Evolutionary conservation across 2,113 vertebrate genomes (phyloP).

Genomic region (Rhombomys opimus): DNA sequence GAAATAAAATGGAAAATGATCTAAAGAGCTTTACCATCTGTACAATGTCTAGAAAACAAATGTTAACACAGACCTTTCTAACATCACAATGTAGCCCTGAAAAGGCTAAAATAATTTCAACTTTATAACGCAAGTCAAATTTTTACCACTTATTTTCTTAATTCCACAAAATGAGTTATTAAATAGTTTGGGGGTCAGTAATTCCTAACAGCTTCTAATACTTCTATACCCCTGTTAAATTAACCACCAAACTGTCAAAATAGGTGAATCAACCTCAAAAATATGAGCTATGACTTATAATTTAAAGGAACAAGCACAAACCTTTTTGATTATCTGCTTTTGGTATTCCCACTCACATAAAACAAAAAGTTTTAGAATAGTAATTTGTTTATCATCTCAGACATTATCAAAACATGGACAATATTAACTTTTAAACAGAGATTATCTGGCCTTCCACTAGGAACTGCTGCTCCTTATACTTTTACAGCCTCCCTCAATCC

Average conservation of each 20-base stretch:
- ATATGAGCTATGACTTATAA: constrained; percentile 33
- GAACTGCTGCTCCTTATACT: neutral
- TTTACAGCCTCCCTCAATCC: neutral
- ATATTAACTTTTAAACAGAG: constrained; percentile 46
- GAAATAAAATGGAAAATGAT: neutral
- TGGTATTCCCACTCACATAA: neutral
- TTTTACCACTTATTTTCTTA: constrained; percentile 26
- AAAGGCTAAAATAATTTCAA: neutral
- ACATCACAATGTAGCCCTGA: constrained; percentile 1
- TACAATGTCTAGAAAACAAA: constrained; percentile 34
- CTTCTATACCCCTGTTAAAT: constrained; percentile 10
- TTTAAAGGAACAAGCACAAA: constrained; percentile 19
- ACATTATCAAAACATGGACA: constrained; percentile 45
- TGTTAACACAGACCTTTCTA: constrained; percentile 10
- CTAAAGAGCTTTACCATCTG: neutral
- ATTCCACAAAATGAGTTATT: constrained; percentile 54
- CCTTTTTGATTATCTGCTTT: neutral
- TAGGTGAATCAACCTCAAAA: constrained; percentile 25
- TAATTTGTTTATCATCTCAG: constrained; percentile 25
- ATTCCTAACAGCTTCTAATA: constrained; percentile 21
- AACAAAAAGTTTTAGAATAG: constrained; percentile 23
- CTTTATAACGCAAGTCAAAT: neutral
- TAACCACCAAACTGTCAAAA: constrained; percentile 4
- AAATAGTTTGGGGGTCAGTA: constrained; percentile 42
- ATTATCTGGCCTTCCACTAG: neutral